Percentiles rank a stretch among this genome's conserved stretches.
phyloP scores from a whole-genome alignment of 2,113 vertebrate genomes.

The Saccopteryx leptura region DNA sequence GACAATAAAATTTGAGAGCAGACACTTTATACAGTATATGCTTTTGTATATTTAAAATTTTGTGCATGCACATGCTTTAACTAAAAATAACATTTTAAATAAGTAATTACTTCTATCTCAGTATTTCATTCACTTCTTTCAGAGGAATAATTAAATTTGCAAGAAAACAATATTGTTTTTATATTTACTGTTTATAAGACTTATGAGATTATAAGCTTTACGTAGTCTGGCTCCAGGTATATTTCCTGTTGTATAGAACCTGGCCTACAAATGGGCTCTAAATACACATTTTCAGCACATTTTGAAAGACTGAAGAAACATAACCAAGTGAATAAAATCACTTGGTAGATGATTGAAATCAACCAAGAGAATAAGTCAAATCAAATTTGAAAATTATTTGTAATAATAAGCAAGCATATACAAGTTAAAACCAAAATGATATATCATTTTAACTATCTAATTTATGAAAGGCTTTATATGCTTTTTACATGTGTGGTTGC shows the following conservation, averaged over 20 bases:
- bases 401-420: neutral
- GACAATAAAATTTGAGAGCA: neutral
- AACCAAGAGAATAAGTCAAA: neutral
- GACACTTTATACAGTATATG: neutral
- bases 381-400: neutral
- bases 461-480: neutral
- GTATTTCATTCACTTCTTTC: neutral
- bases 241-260: neutral
- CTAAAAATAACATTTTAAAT: neutral
- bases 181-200: neutral
- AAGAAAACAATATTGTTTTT: neutral
- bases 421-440: neutral
- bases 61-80: neutral
- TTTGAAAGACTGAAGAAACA: neutral
- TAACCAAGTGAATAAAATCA: neutral
- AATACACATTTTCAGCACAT: neutral
- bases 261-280: neutral
- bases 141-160: neutral
- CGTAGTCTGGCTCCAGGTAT: neutral
- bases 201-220: neutral
- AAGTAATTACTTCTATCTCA: neutral
- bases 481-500: neutral
- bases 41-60: slow-evolving; percentile 5
- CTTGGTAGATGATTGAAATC: neutral
- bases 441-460: neutral